These are phyloP conservation scores for Hylaea fasciaria DNA, from an alignment of 2,888 invertebrate genomes.

Conservation along the genomic window DNA sequence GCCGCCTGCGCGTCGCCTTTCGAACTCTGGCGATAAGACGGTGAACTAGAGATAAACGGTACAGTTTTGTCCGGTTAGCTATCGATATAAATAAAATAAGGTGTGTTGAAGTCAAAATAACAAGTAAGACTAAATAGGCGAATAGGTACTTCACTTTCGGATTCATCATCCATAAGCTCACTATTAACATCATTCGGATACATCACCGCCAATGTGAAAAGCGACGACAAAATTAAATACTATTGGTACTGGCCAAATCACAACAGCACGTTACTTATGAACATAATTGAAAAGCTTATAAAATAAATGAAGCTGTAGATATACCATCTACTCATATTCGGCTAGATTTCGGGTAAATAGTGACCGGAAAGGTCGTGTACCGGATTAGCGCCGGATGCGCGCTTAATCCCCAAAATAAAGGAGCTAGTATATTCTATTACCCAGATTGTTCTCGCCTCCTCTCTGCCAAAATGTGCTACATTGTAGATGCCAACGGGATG, in stretches of 20 bases:
- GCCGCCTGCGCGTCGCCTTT: slow-evolving; percentile 41
- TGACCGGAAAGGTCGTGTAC: slow-evolving; percentile 16
- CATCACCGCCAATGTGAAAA: too few species aligned
- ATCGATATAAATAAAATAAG: not conserved
- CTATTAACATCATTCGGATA: too few species aligned
- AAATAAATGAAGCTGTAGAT: too few species aligned
- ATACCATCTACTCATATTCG: not conserved
- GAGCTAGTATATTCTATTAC: slow-evolving; percentile 77
- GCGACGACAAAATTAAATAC: too few species aligned
- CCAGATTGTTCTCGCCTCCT: slow-evolving; percentile 80
- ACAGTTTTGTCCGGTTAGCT: slow-evolving; percentile 3
- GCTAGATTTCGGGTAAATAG: slow-evolving; percentile 3
- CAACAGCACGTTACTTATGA: not conserved
- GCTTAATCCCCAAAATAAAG: slow-evolving; percentile 48
- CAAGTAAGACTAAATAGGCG: too few species aligned
- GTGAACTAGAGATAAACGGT: not conserved
- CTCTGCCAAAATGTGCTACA: slow-evolving; percentile 74
- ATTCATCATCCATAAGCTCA: too few species aligned
- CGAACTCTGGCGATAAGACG: slow-evolving; percentile 52
- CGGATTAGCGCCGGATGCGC: slow-evolving; percentile 17
- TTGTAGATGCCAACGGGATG: slow-evolving; percentile 68
- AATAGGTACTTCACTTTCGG: too few species aligned
- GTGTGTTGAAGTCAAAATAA: too few species aligned
- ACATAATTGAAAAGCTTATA: too few species aligned
- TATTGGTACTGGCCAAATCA: not conserved